Evolutionary conservation across 92 coral and sea anemone genomes (phyloP).

Genomic region (Umimayanthus kanabou): DNA sequence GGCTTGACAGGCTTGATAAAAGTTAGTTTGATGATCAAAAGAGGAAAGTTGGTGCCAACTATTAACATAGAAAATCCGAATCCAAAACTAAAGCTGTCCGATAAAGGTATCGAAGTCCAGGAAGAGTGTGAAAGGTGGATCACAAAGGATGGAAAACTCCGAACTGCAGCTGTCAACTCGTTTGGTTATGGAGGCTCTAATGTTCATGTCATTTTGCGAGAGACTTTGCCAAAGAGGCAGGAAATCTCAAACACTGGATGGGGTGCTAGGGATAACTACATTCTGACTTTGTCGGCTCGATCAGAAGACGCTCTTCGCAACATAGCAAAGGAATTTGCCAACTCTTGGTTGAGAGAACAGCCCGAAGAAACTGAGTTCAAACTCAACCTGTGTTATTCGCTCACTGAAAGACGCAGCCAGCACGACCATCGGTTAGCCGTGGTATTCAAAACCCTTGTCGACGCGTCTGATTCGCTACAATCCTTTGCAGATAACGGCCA

Average conservation of each 20-base stretch:
- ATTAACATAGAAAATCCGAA: constrained; percentile 57
- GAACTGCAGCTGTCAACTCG: constrained; percentile 78
- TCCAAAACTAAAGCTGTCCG: constrained; percentile 64
- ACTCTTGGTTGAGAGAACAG: constrained; percentile 58
- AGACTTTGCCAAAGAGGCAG: constrained; percentile 20
- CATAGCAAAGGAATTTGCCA: constrained; percentile 54
- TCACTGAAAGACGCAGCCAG: constrained; percentile 79
- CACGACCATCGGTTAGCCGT: constrained; percentile 71
- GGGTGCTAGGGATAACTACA: neutral
- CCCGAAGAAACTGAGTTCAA: constrained; percentile 46
- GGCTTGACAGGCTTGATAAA: constrained; percentile 85
- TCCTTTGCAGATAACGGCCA: constrained; percentile 50
- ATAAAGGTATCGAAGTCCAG: constrained; percentile 77
- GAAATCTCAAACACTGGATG: neutral
- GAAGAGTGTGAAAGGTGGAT: constrained; percentile 64
- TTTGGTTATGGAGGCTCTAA: constrained; percentile 93
- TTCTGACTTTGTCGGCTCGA: constrained; percentile 70
- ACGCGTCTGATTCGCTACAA: constrained; percentile 59
- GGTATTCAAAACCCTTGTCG: constrained; percentile 50
- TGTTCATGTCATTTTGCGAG: constrained; percentile 73
- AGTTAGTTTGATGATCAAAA: constrained; percentile 79
- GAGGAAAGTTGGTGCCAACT: constrained; percentile 68
- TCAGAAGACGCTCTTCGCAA: constrained; percentile 59
- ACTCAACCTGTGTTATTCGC: constrained; percentile 73
- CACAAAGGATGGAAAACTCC: constrained; percentile 52